These are phyloP conservation scores for Sarcophaga bullata DNA, from an alignment of 1,140 invertebrate species.

Conservation along the genomic window DNA sequence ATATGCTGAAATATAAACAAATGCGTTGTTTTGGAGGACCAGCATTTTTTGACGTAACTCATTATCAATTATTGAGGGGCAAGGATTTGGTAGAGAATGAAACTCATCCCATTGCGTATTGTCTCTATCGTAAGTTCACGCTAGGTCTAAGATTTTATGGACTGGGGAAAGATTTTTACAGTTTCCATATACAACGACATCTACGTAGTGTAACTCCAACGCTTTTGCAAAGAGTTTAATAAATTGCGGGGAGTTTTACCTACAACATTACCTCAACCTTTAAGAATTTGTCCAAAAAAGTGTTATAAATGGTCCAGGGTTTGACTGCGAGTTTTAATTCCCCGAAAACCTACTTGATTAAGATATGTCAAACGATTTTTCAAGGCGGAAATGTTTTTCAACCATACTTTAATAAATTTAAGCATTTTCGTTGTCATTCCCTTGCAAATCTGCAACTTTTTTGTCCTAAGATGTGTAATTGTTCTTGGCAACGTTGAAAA, in stretches of 20 bases:
- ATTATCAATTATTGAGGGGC: neutral
- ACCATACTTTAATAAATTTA: neutral
- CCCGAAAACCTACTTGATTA: neutral
- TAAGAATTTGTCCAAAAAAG: slow-evolving; percentile 17
- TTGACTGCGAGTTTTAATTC: neutral
- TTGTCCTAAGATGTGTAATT: too few relatives aligned
- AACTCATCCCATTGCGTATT: neutral
- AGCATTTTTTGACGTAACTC: too few relatives aligned
- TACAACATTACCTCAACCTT: neutral
- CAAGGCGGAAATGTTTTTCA: neutral
- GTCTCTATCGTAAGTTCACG: neutral
- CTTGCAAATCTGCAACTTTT: neutral
- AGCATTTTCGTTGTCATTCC: neutral
- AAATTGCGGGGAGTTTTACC: neutral
- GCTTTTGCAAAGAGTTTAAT: neutral
- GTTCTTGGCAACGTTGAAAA: too few relatives aligned
- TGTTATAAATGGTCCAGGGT: neutral
- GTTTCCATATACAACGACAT: too few relatives aligned
- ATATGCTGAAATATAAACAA: too few relatives aligned
- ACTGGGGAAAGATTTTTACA: neutral
- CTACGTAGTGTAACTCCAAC: neutral
- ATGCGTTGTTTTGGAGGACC: too few relatives aligned
- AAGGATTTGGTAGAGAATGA: neutral
- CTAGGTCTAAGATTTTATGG: neutral
- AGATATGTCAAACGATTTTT: neutral